Percentiles rank a stretch among this genome's conserved stretches.
These are phyloP conservation scores for Climacteris rufus DNA, from an alignment of 2,113 vertebrate genomes.

Conservation along the genomic window DNA sequence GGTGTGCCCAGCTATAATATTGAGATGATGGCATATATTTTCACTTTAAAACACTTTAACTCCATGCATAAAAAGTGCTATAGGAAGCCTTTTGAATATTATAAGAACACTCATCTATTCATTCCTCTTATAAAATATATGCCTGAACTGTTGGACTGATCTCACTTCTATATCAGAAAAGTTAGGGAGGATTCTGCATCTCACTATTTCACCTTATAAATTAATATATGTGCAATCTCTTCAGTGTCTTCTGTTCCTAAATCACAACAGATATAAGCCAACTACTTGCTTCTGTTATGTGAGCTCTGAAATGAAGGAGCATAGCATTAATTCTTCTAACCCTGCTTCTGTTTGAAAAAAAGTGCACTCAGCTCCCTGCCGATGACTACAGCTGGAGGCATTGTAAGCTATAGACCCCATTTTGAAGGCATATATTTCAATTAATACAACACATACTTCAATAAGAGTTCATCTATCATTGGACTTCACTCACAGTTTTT, in stretches of 20 bases:
- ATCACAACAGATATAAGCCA: neutral
- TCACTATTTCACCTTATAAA: constrained; percentile 1
- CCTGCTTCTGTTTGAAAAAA: neutral
- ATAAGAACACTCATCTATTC: neutral
- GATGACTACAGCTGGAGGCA: neutral
- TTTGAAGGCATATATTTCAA: neutral
- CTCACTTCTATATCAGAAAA: neutral
- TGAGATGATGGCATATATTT: constrained; percentile 1
- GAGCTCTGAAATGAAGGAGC: neutral
- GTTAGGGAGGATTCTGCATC: neutral
- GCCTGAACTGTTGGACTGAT: neutral
- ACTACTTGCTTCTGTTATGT: neutral
- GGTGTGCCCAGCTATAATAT: neutral
- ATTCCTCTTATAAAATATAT: neutral
- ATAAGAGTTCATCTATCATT: neutral
- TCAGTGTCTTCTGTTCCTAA: neutral
- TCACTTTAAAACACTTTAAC: constrained; percentile 16
- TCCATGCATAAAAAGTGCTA: neutral
- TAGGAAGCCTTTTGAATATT: constrained; percentile 6
- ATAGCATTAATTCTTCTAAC: neutral
- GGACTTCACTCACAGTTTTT: neutral
- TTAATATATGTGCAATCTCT: neutral
- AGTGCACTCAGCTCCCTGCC: neutral
- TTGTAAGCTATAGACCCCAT: neutral
- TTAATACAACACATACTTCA: neutral